A percentile compares a stretch with the other conserved stretches of the same genome.
These are phyloP conservation scores for Pterostichus madidus DNA, from an alignment of 2,888 invertebrate species.

Conservation along the genomic window DNA sequence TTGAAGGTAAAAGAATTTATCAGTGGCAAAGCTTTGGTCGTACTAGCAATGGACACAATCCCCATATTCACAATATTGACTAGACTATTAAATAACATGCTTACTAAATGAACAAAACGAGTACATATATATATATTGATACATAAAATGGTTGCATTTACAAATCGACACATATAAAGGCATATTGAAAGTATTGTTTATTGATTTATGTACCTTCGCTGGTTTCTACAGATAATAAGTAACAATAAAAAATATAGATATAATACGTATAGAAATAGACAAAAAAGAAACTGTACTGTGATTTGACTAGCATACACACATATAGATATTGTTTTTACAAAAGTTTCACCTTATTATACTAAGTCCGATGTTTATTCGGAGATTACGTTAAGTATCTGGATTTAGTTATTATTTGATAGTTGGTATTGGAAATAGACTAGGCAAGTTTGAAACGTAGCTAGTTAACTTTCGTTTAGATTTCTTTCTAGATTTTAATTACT, in stretches of 20 bases:
- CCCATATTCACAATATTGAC: too few relatives aligned
- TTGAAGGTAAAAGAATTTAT: background rate
- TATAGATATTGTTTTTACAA: conserved; percentile 64
- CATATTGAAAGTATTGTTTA: conserved; percentile 10
- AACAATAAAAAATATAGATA: conserved; percentile 52
- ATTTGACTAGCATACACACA: conserved; percentile 56
- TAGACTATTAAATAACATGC: too few relatives aligned
- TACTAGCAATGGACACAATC: too few relatives aligned
- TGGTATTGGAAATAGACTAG: conserved; percentile 13
- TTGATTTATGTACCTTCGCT: too few relatives aligned
- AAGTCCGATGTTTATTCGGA: background rate
- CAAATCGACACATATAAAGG: conserved; percentile 60
- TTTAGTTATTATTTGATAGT: conserved; percentile 16
- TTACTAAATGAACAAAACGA: background rate
- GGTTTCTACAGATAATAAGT: conserved; percentile 43
- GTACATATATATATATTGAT: background rate
- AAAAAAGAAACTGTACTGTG: conserved; percentile 37
- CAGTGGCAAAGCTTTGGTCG: too few relatives aligned
- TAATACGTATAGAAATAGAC: conserved; percentile 13
- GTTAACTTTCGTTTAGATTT: conserved; percentile 16
- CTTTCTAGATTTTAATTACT: too few relatives aligned
- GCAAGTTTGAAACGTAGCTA: conserved; percentile 49
- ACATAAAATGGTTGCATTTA: too few relatives aligned
- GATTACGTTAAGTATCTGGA: conserved; percentile 15
- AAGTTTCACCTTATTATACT: conserved; percentile 41